Evolutionary conservation across 2,113 vertebrate genomes (phyloP), one percentile per base, ranked within the genome.

Genomic region (Phalacrocorax pelagicus): DNA sequence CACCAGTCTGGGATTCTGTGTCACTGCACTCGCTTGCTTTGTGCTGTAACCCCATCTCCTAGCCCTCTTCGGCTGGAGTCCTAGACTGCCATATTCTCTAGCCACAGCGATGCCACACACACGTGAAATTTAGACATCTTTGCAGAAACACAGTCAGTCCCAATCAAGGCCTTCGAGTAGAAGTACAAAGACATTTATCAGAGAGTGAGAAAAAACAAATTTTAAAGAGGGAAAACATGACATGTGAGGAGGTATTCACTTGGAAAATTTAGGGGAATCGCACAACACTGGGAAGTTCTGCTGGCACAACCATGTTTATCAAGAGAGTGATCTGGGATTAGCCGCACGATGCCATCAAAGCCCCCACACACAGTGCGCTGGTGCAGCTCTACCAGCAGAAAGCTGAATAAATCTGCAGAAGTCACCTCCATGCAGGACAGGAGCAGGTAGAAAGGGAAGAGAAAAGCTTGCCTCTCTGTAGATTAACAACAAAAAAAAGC

Each of bases 311-410:
- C 7, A 4, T 1, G 2, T 62, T 54, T 24, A 32, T 36, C 15
- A 10, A 26, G 65, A 36, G 29, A 1, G 4, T 21, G 26, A 27
- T 65, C 36, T 58, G 2, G 3, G 40, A 70, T 40, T 54, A 62
- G 61, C 22, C 10, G 8, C 32, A 2, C 2, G 2, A 27, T 19
- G 38, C 22, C 36, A 22, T 13, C 27, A 23, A 17, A 55, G 80
- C 8, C 12, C 15, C 30, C 15, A 26, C 6, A 0, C 10, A 9
- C 19, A 44, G 19, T 3, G 6, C 3, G 11, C 30, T 12, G n/a
- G 51, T 40, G 42, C 24, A 15, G 26, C 18, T 59, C 27, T 20
- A 47, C 47, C 54, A 55, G 63, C 55, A 1, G 18, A 54, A 77
- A 46, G 29, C 23, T 52, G 71, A 54, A 49, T 47, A 30, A 54